These are phyloP conservation scores for Agriopis marginaria DNA, from an alignment of 2,888 invertebrate species.

Conservation along the genomic window DNA sequence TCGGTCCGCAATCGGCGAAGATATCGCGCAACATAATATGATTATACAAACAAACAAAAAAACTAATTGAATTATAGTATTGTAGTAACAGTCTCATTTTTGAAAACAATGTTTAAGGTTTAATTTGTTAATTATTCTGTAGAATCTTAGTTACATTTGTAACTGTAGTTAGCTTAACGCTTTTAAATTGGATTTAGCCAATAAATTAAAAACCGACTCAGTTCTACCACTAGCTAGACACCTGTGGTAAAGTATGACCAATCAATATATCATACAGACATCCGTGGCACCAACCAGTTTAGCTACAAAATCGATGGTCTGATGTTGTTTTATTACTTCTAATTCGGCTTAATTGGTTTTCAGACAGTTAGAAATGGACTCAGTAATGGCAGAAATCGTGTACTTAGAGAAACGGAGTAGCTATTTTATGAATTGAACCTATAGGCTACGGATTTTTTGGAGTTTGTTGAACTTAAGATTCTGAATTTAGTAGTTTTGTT, in stretches of 20 bases:
- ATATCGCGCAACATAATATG: too few species aligned
- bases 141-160: too few species aligned
- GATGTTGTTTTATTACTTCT: conserved; percentile 42
- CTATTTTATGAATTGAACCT: conserved; percentile 31
- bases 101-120: too few species aligned
- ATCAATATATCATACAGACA: conserved; percentile 35
- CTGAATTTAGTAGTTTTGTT: background rate
- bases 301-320: conserved; percentile 30
- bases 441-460: conserved; percentile 25
- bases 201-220: conserved; percentile 25
- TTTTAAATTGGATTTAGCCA: background rate
- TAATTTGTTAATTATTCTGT: too few species aligned
- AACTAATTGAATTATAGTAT: too few species aligned
- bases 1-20: too few species aligned
- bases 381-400: conserved; percentile 32
- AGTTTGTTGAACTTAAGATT: conserved; percentile 21
- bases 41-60: too few species aligned
- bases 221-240: conserved; percentile 29
- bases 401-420: conserved; percentile 25
- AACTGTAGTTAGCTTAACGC: too few species aligned
- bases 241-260: conserved; percentile 37
- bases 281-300: conserved; percentile 29
- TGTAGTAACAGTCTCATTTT: too few species aligned
- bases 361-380: conserved; percentile 23
- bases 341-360: conserved; percentile 43